Evolutionary conservation across 2,113 vertebrate genomes (phyloP).

Genomic region (Pantherophis guttatus): DNA sequence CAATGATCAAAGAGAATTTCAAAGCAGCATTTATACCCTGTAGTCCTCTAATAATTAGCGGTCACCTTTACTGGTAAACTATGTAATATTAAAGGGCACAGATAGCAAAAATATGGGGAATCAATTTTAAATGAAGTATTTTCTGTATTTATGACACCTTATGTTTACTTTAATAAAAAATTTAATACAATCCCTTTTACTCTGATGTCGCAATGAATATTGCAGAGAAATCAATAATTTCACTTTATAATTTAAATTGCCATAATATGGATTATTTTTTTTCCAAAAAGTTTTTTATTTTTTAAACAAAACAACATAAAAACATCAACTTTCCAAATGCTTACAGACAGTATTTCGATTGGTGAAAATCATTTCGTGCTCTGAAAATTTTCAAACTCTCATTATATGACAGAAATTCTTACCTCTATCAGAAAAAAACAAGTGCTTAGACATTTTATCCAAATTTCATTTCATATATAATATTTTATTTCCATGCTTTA

Average conservation of each 20-base stretch:
- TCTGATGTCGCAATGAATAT: conserved; percentile 2
- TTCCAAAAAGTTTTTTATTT: too few species aligned
- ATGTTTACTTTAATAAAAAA: conserved; percentile 29
- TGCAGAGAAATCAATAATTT: conserved; percentile 30
- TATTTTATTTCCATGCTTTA: too few species aligned
- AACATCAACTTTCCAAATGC: too few species aligned
- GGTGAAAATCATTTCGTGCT: too few species aligned
- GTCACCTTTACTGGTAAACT: conserved; percentile 30
- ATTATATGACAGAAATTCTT: too few species aligned
- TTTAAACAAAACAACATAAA: too few species aligned
- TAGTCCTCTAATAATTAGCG: conserved; percentile 7
- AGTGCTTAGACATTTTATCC: too few species aligned
- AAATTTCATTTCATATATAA: too few species aligned
- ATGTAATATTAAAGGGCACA: background rate
- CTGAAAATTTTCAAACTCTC: too few species aligned
- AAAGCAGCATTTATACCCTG: conserved; percentile 8
- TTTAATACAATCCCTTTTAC: conserved; percentile 17
- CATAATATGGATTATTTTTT: background rate
- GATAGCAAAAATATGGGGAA: conserved; percentile 19
- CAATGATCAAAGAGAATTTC: background rate
- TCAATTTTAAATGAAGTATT: conserved; percentile 6
- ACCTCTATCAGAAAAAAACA: too few species aligned
- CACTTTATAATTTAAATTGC: conserved; percentile 5
- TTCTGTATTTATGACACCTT: conserved; percentile 33
- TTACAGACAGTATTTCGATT: too few species aligned